Percentiles rank a stretch among this genome's conserved stretches.
phyloP scores from a whole-genome alignment of 92 coral and sea anemone genomes.

The Bergia puertoricense region DNA sequence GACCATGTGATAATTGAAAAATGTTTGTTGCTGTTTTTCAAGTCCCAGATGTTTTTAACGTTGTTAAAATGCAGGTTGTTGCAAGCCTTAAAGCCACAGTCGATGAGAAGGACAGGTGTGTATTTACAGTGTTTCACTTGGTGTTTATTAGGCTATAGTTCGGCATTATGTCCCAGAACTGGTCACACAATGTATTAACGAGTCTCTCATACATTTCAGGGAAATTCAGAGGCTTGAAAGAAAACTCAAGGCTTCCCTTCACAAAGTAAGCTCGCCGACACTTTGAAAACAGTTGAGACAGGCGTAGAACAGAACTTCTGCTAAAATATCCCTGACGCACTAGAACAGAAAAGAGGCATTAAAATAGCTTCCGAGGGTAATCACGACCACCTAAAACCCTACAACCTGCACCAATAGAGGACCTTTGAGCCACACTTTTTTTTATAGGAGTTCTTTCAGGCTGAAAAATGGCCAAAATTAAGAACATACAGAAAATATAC shows the following conservation, averaged over 20 bases:
- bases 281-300: not conserved
- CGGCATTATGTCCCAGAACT: not conserved
- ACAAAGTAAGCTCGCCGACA: conserved; percentile 62
- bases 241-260: conserved; percentile 76
- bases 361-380: too few relatives aligned
- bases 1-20: too few relatives aligned
- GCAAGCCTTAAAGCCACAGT: conserved; percentile 62
- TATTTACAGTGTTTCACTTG: not conserved
- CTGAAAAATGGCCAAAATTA: too few relatives aligned
- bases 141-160: not conserved
- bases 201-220: conserved; percentile 43
- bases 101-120: conserved; percentile 88
- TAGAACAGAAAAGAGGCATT: too few relatives aligned
- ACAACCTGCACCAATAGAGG: too few relatives aligned
- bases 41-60: too few relatives aligned
- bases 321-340: too few relatives aligned
- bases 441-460: too few relatives aligned
- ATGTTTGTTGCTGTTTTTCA: too few relatives aligned
- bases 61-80: conserved; percentile 52
- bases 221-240: conserved; percentile 95
- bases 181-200: not conserved
- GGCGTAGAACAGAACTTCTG: not conserved
- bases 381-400: too few relatives aligned
- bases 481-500: too few relatives aligned
- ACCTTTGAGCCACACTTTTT: too few relatives aligned